A percentile compares a stretch with the other conserved stretches of the same genome.
phyloP scores from a whole-genome alignment of 37 sponge, comb jelly and placozoan genomes.

The Cliona cf. orientalis region DNA sequence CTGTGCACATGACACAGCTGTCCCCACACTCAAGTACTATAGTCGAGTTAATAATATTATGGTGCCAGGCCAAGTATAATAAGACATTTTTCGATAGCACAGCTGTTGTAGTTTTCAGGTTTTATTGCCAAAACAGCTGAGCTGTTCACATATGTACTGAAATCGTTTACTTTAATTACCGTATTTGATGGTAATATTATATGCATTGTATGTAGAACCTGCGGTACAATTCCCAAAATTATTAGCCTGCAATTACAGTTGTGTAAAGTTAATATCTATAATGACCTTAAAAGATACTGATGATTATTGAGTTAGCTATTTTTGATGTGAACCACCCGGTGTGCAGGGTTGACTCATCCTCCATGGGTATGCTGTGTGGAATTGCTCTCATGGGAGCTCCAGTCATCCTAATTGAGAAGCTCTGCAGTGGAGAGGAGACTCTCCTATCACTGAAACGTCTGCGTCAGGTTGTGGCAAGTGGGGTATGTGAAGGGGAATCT shows the following conservation, averaged over 20 bases:
- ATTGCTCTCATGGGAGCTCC: conserved; percentile 91
- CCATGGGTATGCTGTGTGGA: conserved; percentile 30
- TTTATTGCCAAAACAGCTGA: no score
- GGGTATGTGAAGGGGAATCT: conserved; percentile 35
- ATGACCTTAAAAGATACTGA: no score
- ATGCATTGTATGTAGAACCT: not conserved
- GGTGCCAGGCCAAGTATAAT: no score
- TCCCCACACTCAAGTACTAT: no score
- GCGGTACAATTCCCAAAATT: not conserved
- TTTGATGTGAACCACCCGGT: not conserved
- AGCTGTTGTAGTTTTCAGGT: no score
- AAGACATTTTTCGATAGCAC: no score
- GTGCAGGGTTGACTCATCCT: conserved; percentile 5
- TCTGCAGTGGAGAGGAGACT: conserved; percentile 60
- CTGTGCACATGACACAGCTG: no score
- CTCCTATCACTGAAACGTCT: conserved; percentile 27
- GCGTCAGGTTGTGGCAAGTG: conserved; percentile 55
- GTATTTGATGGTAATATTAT: no score
- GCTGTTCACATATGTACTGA: no score
- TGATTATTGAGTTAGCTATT: not conserved
- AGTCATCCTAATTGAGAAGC: conserved; percentile 70
- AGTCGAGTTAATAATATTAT: no score
- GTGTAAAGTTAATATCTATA: no score
- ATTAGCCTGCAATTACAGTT: not conserved
- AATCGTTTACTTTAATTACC: no score